These are phyloP conservation scores for Drosophila setifemur DNA, from an alignment of 1,140 invertebrate species.

Conservation along the genomic window DNA sequence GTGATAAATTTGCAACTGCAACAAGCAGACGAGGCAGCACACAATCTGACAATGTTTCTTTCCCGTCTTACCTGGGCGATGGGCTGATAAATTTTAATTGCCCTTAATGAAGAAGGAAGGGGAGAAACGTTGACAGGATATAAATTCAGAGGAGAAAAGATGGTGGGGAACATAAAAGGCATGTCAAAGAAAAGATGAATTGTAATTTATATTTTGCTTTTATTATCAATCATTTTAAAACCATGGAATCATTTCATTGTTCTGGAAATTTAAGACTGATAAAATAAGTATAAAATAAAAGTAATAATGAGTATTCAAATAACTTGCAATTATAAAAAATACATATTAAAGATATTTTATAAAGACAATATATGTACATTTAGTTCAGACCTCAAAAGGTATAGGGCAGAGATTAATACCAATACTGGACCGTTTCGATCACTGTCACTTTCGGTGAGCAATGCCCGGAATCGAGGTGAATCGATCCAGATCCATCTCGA, in stretches of 20 bases:
- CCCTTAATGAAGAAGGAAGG: conserved; percentile 3
- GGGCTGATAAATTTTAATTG: conserved; percentile 39
- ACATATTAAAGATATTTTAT: not conserved
- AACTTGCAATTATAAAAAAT: too few species aligned
- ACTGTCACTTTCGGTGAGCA: not conserved
- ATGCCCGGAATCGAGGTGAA: not conserved
- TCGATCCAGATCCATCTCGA: conserved; percentile 10
- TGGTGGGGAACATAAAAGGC: not conserved
- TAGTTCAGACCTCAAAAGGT: not conserved
- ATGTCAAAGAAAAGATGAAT: too few species aligned
- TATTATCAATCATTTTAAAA: too few species aligned
- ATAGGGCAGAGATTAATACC: not conserved
- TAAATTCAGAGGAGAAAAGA: not conserved
- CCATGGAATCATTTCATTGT: too few species aligned
- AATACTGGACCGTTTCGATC: conserved; percentile 9
- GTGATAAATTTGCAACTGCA: conserved; percentile 55
- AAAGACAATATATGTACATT: too few species aligned
- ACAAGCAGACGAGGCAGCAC: conserved; percentile 8
- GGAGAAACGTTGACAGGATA: conserved; percentile 2
- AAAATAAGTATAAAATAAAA: too few species aligned
- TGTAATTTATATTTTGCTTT: too few species aligned
- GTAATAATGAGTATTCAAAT: too few species aligned
- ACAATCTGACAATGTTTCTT: conserved; percentile 26
- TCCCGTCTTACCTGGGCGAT: conserved; percentile 11
- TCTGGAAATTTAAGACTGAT: too few species aligned